Evolutionary conservation across 2,888 invertebrate genomes (phyloP), one percentile per base, ranked within the genome.

Genomic region (Philereme transversata): DNA sequence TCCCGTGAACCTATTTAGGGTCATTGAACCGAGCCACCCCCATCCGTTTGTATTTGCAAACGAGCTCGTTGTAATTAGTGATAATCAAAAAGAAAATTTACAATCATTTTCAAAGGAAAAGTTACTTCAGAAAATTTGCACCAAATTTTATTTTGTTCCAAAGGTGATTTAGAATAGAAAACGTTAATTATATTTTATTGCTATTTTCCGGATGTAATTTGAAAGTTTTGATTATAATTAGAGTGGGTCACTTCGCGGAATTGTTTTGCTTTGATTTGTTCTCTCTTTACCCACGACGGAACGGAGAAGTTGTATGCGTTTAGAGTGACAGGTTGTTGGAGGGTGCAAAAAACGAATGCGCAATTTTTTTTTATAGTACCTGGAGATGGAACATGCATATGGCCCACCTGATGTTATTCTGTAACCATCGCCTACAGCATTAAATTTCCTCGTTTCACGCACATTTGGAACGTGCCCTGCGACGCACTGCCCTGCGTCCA

Each of bases 51-150:
- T 74, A 79, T 77, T 83, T 77, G 81, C 78, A 82, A 85, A 84
- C 81, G 79, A 67, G 75, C 79, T 74, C 71, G 65, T 73, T 75
- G 83, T 88, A 90, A 90, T 90, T 88, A 88, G 87, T 85, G 88
- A 88, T 87, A 83, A 87, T 88, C 83, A 83, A 68, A 80, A 77
- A 73, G 73, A 75, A 74, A 86, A 83, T 74, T 83, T 75, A 75
- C 75, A 79, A 77, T 79, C 77, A 74, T 82, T 81, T 80, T 79
- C 83, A 86, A 76, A 83, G 78, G 64, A 71, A 73, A 82, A 82
- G 73, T 81, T 79, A 34, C 44, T 64, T 50, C 34, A n/a, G 9
- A 51, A 46, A 61, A 52, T 52, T 46, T 58, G 43, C 54, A 47
- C 44, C 33, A 49, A 48, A 59, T 52, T 59, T 53, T 46, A 49